Conservation (phyloP, 1,140 invertebrate species). For the Muscidifurax raptorellus region DNA sequence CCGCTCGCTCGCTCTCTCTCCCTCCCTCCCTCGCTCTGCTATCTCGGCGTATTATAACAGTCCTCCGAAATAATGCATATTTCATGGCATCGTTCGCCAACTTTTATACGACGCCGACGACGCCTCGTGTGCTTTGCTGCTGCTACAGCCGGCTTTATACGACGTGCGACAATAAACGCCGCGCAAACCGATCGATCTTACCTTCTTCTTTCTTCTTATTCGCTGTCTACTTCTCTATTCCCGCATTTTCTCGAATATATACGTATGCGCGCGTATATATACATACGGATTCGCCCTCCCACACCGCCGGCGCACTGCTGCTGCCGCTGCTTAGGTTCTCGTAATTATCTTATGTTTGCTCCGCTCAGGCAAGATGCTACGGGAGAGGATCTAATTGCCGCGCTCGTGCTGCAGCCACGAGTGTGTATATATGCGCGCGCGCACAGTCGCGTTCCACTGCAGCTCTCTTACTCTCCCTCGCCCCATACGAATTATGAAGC, state of each 20-base stretch:
- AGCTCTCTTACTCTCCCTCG: neutral
- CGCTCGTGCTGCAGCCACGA: neutral
- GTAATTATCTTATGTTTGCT: conserved; percentile 44
- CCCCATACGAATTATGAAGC: conserved; percentile 29
- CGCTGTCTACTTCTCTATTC: neutral
- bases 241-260: neutral
- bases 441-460: neutral
- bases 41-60: conserved; percentile 48
- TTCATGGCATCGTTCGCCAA: conserved; percentile 46
- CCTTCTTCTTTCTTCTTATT: neutral
- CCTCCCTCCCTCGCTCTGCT: neutral
- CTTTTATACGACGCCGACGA: conserved; percentile 36
- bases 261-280: neutral
- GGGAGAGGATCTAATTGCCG: conserved; percentile 37
- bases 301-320: neutral
- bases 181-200: conserved; percentile 21
- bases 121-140: neutral
- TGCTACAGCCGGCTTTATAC: neutral
- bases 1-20: neutral
- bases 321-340: neutral
- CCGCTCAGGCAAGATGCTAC: neutral
- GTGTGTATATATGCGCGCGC: neutral
- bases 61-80: conserved; percentile 53
- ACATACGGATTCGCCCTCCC: neutral
- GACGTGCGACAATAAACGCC: conserved; percentile 36